phyloP scores from a whole-genome alignment of 1,140 invertebrate genomes.

The Anagrus nilaparvatae region DNA sequence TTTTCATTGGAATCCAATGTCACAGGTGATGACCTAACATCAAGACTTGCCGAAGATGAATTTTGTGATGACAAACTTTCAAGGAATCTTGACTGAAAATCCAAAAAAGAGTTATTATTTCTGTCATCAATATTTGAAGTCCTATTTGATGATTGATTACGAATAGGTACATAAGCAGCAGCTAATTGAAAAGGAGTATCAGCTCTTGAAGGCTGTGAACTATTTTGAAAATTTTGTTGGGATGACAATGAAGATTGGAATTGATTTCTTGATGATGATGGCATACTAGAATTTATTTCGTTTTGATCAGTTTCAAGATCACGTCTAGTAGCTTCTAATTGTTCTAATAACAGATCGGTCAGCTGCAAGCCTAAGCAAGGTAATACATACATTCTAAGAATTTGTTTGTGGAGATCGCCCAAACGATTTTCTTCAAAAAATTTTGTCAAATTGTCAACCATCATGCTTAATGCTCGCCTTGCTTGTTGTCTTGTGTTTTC shows the following conservation, averaged over 20 bases:
- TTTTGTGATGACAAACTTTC: too few relatives aligned
- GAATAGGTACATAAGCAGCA: too few relatives aligned
- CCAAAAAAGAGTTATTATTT: too few relatives aligned
- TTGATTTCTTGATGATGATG: not conserved
- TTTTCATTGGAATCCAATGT: too few relatives aligned
- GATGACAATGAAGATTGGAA: too few relatives aligned
- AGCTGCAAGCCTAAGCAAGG: constrained; percentile 34
- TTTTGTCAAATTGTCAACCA: constrained; percentile 33
- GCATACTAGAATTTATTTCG: constrained; percentile 9
- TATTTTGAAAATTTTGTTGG: too few relatives aligned
- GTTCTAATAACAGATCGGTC: constrained; percentile 33
- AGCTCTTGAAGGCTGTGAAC: too few relatives aligned
- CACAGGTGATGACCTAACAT: too few relatives aligned
- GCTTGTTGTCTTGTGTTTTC: constrained; percentile 26
- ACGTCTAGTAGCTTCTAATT: constrained; percentile 25
- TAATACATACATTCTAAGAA: constrained; percentile 27
- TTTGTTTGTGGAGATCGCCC: constrained; percentile 26
- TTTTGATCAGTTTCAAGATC: constrained; percentile 21
- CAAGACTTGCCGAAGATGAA: not conserved
- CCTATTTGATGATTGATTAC: too few relatives aligned
- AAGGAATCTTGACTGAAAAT: too few relatives aligned
- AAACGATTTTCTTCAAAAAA: constrained; percentile 34
- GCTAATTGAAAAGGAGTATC: too few relatives aligned
- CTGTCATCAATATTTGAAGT: too few relatives aligned
- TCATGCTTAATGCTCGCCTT: constrained; percentile 30